Conservation (phyloP, 1,140 invertebrate genomes). For the Listronotus bonariensis region DNA sequence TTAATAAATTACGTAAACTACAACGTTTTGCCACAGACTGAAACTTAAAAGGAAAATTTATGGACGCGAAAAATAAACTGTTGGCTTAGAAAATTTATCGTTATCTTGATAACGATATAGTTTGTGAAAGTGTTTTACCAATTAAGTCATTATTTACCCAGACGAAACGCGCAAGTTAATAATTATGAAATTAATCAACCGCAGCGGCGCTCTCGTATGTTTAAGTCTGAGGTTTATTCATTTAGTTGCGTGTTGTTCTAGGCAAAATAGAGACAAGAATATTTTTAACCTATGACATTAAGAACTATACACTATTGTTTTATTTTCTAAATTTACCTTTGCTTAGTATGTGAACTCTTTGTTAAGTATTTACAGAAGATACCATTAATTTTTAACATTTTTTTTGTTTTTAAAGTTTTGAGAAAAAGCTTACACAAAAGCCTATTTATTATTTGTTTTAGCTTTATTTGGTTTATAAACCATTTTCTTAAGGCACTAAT, state of each 20-base stretch:
- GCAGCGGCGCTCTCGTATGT: neutral
- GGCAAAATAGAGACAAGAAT: neutral
- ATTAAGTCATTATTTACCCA: conserved; percentile 37
- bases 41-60: conserved; percentile 32
- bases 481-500: no score
- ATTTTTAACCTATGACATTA: no score
- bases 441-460: no score
- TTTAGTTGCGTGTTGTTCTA: neutral
- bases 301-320: no score
- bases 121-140: conserved; percentile 32
- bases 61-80: conserved; percentile 30
- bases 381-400: no score
- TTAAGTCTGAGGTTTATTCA: neutral
- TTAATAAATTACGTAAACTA: conserved; percentile 33
- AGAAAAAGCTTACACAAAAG: no score
- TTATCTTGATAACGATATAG: conserved; percentile 34
- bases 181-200: conserved; percentile 34
- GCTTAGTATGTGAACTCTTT: no score
- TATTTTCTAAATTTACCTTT: no score
- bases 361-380: no score
- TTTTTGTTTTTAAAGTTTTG: no score
- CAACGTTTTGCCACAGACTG: conserved; percentile 33
- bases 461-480: no score
- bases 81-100: conserved; percentile 27
- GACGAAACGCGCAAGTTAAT: conserved; percentile 27